Evolutionary conservation across 2,888 invertebrate species (phyloP).

Genomic region (Gonocerus acuteangulatus): DNA sequence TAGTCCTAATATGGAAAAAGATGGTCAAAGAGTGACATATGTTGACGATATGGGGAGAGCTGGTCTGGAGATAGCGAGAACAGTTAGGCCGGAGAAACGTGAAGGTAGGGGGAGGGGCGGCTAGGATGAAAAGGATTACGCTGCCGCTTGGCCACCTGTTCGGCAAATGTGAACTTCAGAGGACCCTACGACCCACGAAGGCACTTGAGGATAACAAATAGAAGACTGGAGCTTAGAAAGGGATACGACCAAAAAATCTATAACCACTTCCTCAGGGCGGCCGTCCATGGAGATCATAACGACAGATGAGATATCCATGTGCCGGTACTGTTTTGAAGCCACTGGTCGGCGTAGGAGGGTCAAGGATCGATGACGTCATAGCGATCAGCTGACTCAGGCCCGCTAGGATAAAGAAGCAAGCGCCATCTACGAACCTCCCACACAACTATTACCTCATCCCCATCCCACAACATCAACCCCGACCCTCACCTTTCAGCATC

Average conservation of each 20-base stretch:
- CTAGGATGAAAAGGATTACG: constrained; percentile 23
- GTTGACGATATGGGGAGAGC: constrained; percentile 2
- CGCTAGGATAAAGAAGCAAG: neutral
- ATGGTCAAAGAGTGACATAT: constrained; percentile 2
- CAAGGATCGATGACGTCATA: constrained; percentile 14
- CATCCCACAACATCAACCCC: neutral
- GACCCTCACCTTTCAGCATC: neutral
- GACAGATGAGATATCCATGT: no score
- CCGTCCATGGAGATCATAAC: no score
- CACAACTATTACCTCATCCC: constrained; percentile 2
- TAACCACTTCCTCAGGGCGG: no score
- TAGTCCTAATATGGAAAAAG: neutral
- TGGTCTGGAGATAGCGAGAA: constrained; percentile 10
- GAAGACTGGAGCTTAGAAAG: no score
- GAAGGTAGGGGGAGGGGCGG: constrained; percentile 9
- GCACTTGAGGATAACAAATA: no score
- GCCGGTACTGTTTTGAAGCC: no score
- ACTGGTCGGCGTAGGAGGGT: constrained; percentile 8
- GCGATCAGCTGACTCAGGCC: neutral
- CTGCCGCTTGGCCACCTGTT: constrained; percentile 32
- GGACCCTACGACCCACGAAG: neutral
- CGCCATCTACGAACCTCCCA: constrained; percentile 3
- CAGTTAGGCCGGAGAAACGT: constrained; percentile 20
- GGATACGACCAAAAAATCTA: no score
- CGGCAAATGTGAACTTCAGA: constrained; percentile 28